Evolutionary conservation across 2,113 vertebrate species (phyloP).

Genomic region (Turnix velox): DNA sequence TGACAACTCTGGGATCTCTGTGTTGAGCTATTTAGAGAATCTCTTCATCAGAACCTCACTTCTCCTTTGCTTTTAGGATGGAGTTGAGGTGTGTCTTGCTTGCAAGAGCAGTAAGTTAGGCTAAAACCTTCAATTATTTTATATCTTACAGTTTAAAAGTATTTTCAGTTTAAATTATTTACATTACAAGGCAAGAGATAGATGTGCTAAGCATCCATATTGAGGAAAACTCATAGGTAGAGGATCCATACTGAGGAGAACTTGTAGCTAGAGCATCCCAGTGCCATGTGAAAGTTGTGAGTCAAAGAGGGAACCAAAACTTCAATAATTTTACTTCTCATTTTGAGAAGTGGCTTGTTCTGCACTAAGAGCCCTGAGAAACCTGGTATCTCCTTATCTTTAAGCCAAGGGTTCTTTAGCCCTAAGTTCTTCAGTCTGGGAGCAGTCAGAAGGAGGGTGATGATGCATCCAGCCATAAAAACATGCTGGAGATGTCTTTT

Average conservation of each 20-base stretch:
- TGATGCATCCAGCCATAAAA: background rate
- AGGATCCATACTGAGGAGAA: background rate
- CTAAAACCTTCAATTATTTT: background rate
- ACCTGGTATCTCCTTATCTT: background rate
- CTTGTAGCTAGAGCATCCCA: background rate
- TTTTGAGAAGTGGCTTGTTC: background rate
- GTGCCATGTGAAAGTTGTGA: background rate
- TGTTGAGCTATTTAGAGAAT: background rate
- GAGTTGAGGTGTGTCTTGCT: background rate
- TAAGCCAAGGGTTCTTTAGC: background rate
- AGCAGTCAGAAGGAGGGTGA: background rate
- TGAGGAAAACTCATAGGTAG: background rate
- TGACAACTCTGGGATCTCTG: background rate
- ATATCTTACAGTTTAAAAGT: background rate
- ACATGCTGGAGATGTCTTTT: too few relatives aligned
- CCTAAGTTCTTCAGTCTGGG: background rate
- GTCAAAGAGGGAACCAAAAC: background rate
- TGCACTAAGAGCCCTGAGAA: background rate
- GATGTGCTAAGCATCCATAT: background rate
- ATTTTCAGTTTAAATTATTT: background rate
- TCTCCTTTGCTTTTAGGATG: background rate
- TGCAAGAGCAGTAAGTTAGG: background rate
- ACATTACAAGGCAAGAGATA: background rate
- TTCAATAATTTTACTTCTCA: background rate
- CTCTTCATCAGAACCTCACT: background rate